A percentile compares a stretch with the other conserved stretches of the same genome.
Evolutionary conservation across 2,888 invertebrate genomes (phyloP).

Genomic region (Parnassius orleans): DNA sequence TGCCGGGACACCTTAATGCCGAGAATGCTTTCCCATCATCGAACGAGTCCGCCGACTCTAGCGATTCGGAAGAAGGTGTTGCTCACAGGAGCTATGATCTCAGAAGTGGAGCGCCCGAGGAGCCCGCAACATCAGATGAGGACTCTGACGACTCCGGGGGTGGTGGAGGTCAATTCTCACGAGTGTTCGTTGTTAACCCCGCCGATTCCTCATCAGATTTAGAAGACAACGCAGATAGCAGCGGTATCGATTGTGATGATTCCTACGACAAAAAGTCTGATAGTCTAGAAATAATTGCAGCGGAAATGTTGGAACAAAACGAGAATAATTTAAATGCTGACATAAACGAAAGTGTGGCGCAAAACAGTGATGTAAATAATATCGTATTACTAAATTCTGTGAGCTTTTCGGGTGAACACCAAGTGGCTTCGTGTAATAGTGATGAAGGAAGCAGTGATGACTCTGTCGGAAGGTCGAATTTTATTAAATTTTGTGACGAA

Average conservation of each 20-base stretch:
- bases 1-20: slow-evolving; percentile 71
- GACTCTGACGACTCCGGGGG: slow-evolving; percentile 79
- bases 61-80: slow-evolving; percentile 66
- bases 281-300: slow-evolving; percentile 62
- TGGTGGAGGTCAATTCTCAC: slow-evolving; percentile 81
- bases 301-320: slow-evolving; percentile 53
- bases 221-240: slow-evolving; percentile 81
- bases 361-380: slow-evolving; percentile 48
- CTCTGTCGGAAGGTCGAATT: slow-evolving; percentile 45
- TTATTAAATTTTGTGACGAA: slow-evolving; percentile 64
- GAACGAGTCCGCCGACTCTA: slow-evolving; percentile 73
- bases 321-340: slow-evolving; percentile 47
- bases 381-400: slow-evolving; percentile 64
- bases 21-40: slow-evolving; percentile 81
- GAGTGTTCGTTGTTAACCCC: slow-evolving; percentile 86
- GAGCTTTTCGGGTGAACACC: slow-evolving; percentile 61
- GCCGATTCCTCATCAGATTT: slow-evolving; percentile 82
- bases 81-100: slow-evolving; percentile 71
- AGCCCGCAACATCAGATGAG: slow-evolving; percentile 73
- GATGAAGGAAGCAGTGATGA: slow-evolving; percentile 47
- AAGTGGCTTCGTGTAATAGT: slow-evolving; percentile 51
- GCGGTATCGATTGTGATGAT: slow-evolving; percentile 83
- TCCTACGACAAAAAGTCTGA: slow-evolving; percentile 80
- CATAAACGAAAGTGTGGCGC: slow-evolving; percentile 44
- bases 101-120: slow-evolving; percentile 68